phyloP scores from a whole-genome alignment of 2,888 invertebrate genomes.

The Cotesia congregata region DNA sequence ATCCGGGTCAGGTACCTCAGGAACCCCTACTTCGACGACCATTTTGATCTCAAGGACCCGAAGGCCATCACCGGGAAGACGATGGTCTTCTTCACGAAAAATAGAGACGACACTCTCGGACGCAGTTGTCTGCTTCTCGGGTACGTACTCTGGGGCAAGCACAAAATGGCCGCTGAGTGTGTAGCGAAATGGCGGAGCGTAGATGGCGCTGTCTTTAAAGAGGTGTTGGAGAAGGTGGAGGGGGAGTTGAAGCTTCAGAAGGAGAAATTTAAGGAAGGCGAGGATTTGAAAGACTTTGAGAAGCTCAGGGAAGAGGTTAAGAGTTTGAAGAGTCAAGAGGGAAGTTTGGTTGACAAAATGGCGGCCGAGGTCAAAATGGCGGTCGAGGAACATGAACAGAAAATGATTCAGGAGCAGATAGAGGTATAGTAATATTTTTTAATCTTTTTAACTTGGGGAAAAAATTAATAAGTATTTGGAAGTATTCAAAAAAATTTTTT shows the following conservation, averaged over 20 bases:
- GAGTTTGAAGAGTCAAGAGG: conserved; percentile 55
- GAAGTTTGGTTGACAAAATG: conserved; percentile 71
- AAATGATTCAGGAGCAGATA: conserved; percentile 75
- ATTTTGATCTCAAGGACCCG: conserved; percentile 86
- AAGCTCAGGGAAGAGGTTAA: conserved; percentile 51
- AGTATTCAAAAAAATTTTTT: no score
- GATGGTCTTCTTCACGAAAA: conserved; percentile 76
- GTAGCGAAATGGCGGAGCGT: conserved; percentile 59
- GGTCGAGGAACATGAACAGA: conserved; percentile 73
- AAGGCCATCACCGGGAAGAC: conserved; percentile 86
- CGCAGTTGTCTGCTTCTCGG: conserved; percentile 78
- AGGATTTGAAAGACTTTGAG: conserved; percentile 59
- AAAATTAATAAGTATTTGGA: not conserved
- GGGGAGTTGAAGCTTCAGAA: not conserved
- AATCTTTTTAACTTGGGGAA: conserved; percentile 1
- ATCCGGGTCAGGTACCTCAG: conserved; percentile 84
- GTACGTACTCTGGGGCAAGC: conserved; percentile 78
- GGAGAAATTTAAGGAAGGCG: conserved; percentile 64
- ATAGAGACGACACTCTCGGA: conserved; percentile 71
- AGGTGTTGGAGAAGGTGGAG: not conserved
- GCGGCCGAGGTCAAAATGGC: conserved; percentile 73
- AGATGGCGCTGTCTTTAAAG: conserved; percentile 20
- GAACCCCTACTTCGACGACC: conserved; percentile 89
- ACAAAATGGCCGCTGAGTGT: conserved; percentile 71
- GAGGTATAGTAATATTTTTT: conserved; percentile 65